Evolutionary conservation across 2,113 vertebrate species (phyloP), one percentile per base, ranked within the genome.

Genomic region (Oreochromis spilurus): DNA sequence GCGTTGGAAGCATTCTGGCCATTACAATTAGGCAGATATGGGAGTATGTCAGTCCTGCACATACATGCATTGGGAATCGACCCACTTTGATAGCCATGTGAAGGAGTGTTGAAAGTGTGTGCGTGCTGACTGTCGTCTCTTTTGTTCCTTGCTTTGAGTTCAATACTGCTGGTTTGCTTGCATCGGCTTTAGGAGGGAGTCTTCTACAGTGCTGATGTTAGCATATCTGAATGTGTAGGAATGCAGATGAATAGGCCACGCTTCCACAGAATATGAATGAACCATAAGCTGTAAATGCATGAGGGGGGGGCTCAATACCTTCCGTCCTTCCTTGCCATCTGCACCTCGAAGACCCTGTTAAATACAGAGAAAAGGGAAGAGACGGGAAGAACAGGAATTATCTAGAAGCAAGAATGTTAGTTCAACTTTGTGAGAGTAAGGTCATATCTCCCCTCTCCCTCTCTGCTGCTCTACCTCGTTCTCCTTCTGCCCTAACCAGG

Each of bases 301-400:
- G 34, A 88, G 79, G 14, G n/a, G 24, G 55, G 55, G 29, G 8
- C 40, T 50, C 62, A 58, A 17, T 93, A 97, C 96, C 96, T 96
- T 96, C 60, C 87, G 65, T 92, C 96, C 96, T 9, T 70, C 3
- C 43, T 89, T 94, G 88, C 96, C 96, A 57, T 94, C 95, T 75
- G 80, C 17, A 84, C 96, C 96, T 72, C 31, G 26, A 72, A 14
- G 57, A 11, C 96, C 96, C 96, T 96, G 83, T 78, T 88, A 91
- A 67, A 91, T 57, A 78, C 9, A 16, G 53, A 62, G 45, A 81
- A 70, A 87, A 36, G 29, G 14, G 50, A 50, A 67, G 14, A 40
- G 16, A 38, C 43, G 13, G 52, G 29, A 58, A 9, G 67, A 77
- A 29, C 45, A n/a, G 72, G 34, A 26, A 85, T 81, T 78, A 89